phyloP scores from a whole-genome alignment of 2,113 vertebrate genomes.

The Mohoua ochrocephala region DNA sequence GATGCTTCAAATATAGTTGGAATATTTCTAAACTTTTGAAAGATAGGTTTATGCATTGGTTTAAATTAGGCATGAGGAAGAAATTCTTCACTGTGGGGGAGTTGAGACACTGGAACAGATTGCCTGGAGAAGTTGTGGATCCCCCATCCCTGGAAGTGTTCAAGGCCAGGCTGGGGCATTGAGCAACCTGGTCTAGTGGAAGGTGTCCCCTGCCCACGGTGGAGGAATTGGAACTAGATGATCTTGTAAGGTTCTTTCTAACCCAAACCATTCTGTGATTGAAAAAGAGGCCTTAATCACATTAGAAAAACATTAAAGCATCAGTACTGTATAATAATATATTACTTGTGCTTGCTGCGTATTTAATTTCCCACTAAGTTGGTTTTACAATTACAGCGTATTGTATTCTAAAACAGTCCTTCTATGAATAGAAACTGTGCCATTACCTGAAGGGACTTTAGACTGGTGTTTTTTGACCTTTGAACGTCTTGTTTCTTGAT shows the following conservation, averaged over 20 bases:
- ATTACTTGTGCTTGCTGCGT: background rate
- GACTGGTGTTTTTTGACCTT: background rate
- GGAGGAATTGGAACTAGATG: background rate
- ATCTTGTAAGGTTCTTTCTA: background rate
- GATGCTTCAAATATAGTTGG: background rate
- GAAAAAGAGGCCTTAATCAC: background rate
- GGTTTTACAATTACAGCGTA: background rate
- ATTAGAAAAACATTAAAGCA: background rate
- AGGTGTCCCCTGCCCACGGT: background rate
- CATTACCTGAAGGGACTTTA: background rate
- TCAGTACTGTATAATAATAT: background rate
- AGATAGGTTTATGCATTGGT: background rate
- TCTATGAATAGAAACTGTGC: background rate
- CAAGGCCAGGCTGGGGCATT: background rate
- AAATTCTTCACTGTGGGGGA: background rate
- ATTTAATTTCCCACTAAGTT: background rate
- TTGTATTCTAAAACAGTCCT: background rate
- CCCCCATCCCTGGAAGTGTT: background rate
- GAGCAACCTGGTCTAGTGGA: background rate
- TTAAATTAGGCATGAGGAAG: background rate
- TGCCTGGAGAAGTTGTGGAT: background rate
- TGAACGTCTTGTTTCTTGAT: background rate
- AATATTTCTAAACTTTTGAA: background rate
- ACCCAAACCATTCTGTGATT: background rate
- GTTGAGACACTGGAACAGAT: background rate